Evolutionary conservation across 37 sponge, comb jelly and placozoan genomes (phyloP), one percentile per base, ranked within the genome.

Genomic region (Dysidea cf. avara): DNA sequence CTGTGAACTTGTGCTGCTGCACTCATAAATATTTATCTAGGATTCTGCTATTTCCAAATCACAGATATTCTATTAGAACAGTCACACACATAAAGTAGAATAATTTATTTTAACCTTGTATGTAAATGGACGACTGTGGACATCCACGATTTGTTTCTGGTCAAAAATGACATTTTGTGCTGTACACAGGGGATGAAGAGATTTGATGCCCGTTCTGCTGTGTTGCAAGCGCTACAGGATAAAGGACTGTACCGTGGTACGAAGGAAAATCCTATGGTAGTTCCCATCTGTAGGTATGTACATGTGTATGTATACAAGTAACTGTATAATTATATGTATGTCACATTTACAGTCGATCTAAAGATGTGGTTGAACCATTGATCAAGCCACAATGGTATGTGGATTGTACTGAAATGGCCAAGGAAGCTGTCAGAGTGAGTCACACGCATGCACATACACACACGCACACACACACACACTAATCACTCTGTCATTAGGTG

Each of bases 371-470:
- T 52, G 99, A 97, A 68, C 99, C 99, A 21, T 76, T 97, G 28
- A 81, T 97, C 58, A 97, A 94, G 76, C 99, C 99, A 7, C 99
- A 97, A 87, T 97, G 99, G 99, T 97, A 72, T 31, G 80, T 96
- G 43, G 56, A 82, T 61, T 92, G 90, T 49, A 75, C 60, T 2
- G 94, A 90, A 40, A 93, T 97, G 97, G 94, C 97, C 18, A 60
- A 39, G 24, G 61, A 82, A 18, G 95, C 95, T 22, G 55, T 86
- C 6, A 61, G 83, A 84, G 95, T 87, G 39, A 55, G 74, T n/a
- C n/a, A n/a, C n/a, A n/a, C n/a, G 24, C 21, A 9, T 57, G 52
- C 52, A 49, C 16, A 49, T 49, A 49, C 16, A 49, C 52, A 49
- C 56, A n/a, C n/a, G n/a, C n/a, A n/a, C n/a, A n/a, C n/a, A n/a